Base-by-base conservation (phyloP, 2,113 vertebrate species). In the Hiodon alosoides region DNA sequence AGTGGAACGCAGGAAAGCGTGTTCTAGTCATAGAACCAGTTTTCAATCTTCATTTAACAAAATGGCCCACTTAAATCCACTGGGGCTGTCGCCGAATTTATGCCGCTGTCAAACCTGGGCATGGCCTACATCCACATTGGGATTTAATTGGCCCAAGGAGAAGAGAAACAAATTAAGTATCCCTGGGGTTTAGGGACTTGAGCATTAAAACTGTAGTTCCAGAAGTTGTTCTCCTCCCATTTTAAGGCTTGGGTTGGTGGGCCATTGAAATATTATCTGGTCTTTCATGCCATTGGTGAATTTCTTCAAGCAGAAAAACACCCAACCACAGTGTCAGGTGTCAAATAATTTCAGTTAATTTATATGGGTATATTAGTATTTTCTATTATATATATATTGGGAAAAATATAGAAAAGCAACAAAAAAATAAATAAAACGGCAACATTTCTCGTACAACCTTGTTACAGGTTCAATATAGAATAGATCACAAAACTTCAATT, bases 71-170 rank as follows among this genome's bases (percentile, higher is more conserved):
- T 82, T 84, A 85, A 81, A 82, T 84, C 82, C 82, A 58, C 66
- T 68, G 70, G 79, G 79, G 79, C 84, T 82, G 80, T 75, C 83
- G 81, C 17, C 69, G 78, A 80, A 89, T 91, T 87, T 87, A 90
- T 88, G 83, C 74, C 55, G 47, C 77, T 86, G 87, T 88, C 85
- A 83, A 81, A 79, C 80, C 71, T 0, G 79, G 78, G 67, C 83
- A 83, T 77, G 76, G 82, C 80, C 78, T 61, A 77, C 76, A 82
- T 82, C 78, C 54, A 76, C 2, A 69, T 77, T 82, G 75, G 81
- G 73, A 52, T 83, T 87, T 87, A 85, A 89, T 88, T 87, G 84
- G 86, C 87, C 86, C 81, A 78, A 85, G 86, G 85, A 86, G 79
- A 60, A 77, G 80, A 86, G 84, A 68, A 62, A 78, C 81, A 85